Evolutionary conservation across 2,113 vertebrate genomes (phyloP).

Genomic region (Lepisosteus osseus): DNA sequence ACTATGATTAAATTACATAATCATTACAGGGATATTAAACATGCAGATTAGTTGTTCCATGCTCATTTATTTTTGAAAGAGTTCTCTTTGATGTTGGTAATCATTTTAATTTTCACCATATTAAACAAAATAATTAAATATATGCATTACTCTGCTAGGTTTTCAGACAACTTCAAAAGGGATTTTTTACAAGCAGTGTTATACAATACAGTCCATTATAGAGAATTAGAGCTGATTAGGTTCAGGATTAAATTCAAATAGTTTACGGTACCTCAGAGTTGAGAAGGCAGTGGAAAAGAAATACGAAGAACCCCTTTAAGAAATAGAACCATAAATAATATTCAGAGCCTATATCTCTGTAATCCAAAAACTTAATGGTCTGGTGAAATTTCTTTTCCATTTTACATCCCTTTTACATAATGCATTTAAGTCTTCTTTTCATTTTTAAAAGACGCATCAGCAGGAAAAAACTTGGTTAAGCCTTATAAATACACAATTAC

Average conservation of each 20-base stretch:
- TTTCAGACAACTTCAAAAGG: background rate
- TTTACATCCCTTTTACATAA: too few relatives aligned
- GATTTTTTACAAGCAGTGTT: background rate
- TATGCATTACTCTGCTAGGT: background rate
- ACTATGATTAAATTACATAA: conserved; percentile 5
- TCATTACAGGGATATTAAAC: conserved; percentile 6
- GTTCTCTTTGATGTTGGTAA: conserved; percentile 4
- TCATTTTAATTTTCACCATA: conserved; percentile 1
- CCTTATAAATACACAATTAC: too few relatives aligned
- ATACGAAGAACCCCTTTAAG: conserved; percentile 93
- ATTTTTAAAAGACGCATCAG: too few relatives aligned
- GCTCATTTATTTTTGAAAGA: conserved; percentile 7
- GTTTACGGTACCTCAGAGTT: conserved; percentile 86
- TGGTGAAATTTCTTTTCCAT: too few relatives aligned
- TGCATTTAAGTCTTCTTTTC: too few relatives aligned
- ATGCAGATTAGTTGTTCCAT: background rate
- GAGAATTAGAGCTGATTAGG: background rate
- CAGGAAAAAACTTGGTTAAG: too few relatives aligned
- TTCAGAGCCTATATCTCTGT: too few relatives aligned
- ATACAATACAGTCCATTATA: conserved; percentile 15
- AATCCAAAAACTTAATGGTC: too few relatives aligned
- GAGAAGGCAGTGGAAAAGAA: conserved; percentile 94
- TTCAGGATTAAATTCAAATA: background rate
- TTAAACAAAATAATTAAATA: conserved; percentile 10
- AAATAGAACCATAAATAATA: too few relatives aligned